phyloP scores from a whole-genome alignment of 2,797 vertebrate species.

The Danio aesculapii region DNA sequence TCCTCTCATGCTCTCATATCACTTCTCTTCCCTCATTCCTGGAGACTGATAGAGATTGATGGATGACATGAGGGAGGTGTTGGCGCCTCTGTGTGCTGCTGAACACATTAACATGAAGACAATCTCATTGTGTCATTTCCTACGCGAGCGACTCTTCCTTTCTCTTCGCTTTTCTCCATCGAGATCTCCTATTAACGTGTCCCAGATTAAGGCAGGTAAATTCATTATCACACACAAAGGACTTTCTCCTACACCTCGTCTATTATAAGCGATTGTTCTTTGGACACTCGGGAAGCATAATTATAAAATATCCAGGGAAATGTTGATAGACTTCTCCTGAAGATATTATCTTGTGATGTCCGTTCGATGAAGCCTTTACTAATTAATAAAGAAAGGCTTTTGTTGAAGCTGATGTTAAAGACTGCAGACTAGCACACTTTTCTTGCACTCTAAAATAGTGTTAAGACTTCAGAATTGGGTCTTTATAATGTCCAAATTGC shows the following conservation, averaged over 20 bases:
- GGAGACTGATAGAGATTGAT: slow-evolving; percentile 57
- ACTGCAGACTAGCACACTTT: neutral
- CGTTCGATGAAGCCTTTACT: neutral
- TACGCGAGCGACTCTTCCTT: slow-evolving; percentile 19
- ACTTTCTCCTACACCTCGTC: slow-evolving; percentile 18
- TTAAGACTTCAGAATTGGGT: neutral
- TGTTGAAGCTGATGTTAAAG: neutral
- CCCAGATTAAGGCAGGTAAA: slow-evolving; percentile 44
- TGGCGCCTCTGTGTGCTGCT: neutral
- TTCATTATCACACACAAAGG: slow-evolving; percentile 45
- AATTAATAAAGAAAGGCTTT: slow-evolving; percentile 18
- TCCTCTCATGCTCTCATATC: slow-evolving; percentile 38
- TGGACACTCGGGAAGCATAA: slow-evolving; percentile 15
- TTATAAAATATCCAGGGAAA: slow-evolving; percentile 42
- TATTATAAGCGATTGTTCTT: slow-evolving; percentile 41
- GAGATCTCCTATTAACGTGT: slow-evolving; percentile 35
- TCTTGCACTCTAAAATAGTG: neutral
- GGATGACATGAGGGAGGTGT: slow-evolving; percentile 49
- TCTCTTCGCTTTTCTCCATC: slow-evolving; percentile 41
- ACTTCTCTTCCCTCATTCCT: slow-evolving; percentile 29
- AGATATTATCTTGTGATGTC: slow-evolving; percentile 22
- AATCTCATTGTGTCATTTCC: slow-evolving; percentile 15
- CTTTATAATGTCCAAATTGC: neutral
- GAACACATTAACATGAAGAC: slow-evolving; percentile 28
- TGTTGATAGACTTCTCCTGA: slow-evolving; percentile 33